Percentiles rank a stretch among this genome's conserved stretches.
phyloP scores from a whole-genome alignment of 2,113 vertebrate genomes.

The Sciurus niger region DNA sequence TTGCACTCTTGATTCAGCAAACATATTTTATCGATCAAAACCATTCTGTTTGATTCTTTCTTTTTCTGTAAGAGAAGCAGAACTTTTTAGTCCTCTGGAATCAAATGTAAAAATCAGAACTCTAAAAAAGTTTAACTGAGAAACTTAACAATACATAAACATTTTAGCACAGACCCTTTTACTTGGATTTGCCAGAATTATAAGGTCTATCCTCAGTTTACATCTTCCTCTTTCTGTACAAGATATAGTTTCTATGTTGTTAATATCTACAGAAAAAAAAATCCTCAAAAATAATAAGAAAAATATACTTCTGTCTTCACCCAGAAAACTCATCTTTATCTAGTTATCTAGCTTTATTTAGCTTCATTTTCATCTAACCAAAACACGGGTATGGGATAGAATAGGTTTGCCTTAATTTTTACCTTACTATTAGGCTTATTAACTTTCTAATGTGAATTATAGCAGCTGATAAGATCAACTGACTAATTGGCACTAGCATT shows the following conservation, averaged over 20 bases:
- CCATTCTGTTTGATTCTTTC: background rate
- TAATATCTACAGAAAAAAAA: constrained; percentile 1
- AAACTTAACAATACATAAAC: background rate
- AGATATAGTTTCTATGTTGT: background rate
- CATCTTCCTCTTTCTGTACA: background rate
- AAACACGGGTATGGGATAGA: background rate
- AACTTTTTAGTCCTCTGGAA: background rate
- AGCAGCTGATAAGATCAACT: constrained; percentile 66
- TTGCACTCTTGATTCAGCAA: background rate
- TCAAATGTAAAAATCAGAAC: background rate
- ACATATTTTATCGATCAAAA: background rate
- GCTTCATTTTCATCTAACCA: constrained; percentile 44
- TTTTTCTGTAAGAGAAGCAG: constrained; percentile 27
- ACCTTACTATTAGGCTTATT: background rate
- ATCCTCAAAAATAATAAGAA: constrained; percentile 33
- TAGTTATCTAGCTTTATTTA: constrained; percentile 14
- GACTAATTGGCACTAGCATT: constrained; percentile 37
- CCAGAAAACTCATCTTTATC: background rate
- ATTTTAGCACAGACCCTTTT: background rate
- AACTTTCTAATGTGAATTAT: constrained; percentile 34
- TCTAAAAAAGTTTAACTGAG: background rate
- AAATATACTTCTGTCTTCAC: background rate
- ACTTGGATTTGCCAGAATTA: background rate
- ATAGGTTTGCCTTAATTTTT: background rate
- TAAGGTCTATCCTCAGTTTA: background rate